Percentiles rank a stretch among this genome's conserved stretches.
phyloP scores from a whole-genome alignment of 2,888 invertebrate species.

The Conchocele bisecta region DNA sequence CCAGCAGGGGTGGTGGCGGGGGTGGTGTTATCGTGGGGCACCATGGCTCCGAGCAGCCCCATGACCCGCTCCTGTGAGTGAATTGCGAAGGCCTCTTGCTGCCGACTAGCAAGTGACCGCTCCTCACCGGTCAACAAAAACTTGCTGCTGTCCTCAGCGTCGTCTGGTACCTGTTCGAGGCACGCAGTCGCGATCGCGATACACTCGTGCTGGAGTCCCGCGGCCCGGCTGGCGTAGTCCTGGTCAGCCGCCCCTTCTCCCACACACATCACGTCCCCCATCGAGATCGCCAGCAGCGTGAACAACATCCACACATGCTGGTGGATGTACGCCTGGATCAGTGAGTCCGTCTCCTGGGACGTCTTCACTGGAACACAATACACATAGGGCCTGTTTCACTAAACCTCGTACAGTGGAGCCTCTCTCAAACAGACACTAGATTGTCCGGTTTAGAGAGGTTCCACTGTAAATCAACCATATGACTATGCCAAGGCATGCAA shows the following conservation, averaged over 20 bases:
- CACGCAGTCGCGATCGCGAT: constrained; percentile 75
- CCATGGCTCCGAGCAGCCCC: constrained; percentile 80
- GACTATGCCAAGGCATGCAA: no score
- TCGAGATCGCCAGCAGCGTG: constrained; percentile 75
- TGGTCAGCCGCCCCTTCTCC: constrained; percentile 59
- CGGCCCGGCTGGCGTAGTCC: constrained; percentile 76
- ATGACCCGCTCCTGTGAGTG: constrained; percentile 81
- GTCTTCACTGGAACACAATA: constrained; percentile 76
- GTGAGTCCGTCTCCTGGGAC: constrained; percentile 74
- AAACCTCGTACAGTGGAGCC: no score
- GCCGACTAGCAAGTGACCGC: constrained; percentile 66
- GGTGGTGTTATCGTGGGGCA: constrained; percentile 61
- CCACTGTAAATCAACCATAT: no score
- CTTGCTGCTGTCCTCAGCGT: constrained; percentile 69
- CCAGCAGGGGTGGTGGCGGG: constrained; percentile 34
- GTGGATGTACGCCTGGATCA: constrained; percentile 80
- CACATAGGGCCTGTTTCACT: no score
- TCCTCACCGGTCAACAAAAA: constrained; percentile 47
- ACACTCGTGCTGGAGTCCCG: constrained; percentile 76
- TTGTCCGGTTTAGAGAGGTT: no score
- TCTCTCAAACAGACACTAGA: no score
- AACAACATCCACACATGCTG: constrained; percentile 81
- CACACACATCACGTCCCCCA: constrained; percentile 74
- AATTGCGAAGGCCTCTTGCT: constrained; percentile 79
- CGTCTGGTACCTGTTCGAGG: constrained; percentile 72